These are phyloP conservation scores for Danio jaintianensis DNA, from an alignment of 2,797 vertebrate species.

Conservation along the genomic window DNA sequence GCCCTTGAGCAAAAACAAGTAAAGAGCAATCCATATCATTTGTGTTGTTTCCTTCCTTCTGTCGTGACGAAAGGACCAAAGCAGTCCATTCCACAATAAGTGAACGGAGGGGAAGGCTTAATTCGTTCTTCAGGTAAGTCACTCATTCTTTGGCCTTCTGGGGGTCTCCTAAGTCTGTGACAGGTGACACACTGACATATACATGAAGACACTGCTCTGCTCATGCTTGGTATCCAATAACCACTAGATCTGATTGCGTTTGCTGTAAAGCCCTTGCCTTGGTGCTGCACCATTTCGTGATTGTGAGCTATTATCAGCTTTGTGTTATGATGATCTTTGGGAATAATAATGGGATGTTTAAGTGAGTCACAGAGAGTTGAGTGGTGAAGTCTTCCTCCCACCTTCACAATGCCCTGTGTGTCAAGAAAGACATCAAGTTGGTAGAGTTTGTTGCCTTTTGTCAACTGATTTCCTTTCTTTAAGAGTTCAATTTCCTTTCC, in stretches of 20 bases:
- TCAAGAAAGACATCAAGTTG: slow-evolving; percentile 43
- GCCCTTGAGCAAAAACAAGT: slow-evolving; percentile 39
- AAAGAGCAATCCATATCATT: slow-evolving; percentile 40
- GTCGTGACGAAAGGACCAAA: slow-evolving; percentile 42
- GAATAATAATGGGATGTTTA: slow-evolving; percentile 47
- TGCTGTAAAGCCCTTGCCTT: slow-evolving; percentile 43
- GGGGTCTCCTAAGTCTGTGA: slow-evolving; percentile 10
- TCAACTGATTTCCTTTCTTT: slow-evolving; percentile 42
- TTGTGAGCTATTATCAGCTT: slow-evolving; percentile 43
- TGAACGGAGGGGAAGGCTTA: slow-evolving; percentile 40
- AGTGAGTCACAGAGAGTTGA: slow-evolving; percentile 19
- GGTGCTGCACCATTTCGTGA: slow-evolving; percentile 45
- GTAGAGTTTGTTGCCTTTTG: slow-evolving; percentile 23
- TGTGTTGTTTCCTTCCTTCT: slow-evolving; percentile 48
- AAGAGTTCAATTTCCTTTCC: slow-evolving; percentile 34
- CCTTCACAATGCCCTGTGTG: neutral
- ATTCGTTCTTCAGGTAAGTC: slow-evolving; percentile 30
- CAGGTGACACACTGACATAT: slow-evolving; percentile 41
- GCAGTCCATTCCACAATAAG: slow-evolving; percentile 42
- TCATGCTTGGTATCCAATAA: slow-evolving; percentile 41
- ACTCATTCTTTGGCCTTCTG: slow-evolving; percentile 43
- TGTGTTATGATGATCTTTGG: slow-evolving; percentile 43
- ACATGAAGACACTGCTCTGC: slow-evolving; percentile 27
- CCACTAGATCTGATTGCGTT: slow-evolving; percentile 42
- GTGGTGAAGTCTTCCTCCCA: slow-evolving; percentile 1